Evolutionary conservation across 2,888 invertebrate genomes (phyloP).

Genomic region (Drosophila ezoana): DNA sequence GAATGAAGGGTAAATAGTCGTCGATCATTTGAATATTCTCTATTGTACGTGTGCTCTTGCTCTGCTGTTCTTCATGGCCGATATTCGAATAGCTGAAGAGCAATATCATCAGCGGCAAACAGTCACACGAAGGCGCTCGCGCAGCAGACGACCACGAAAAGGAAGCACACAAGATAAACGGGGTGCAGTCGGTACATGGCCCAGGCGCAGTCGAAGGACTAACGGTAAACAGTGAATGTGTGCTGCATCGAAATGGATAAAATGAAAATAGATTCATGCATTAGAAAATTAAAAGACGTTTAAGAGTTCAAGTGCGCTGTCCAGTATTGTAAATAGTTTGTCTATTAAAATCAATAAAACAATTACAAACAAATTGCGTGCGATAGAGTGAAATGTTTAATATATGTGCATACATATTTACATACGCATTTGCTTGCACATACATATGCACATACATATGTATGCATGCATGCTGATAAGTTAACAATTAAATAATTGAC

Average conservation of each 20-base stretch:
- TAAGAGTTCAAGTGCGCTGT: constrained; percentile 32
- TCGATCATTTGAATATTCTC: constrained; percentile 1
- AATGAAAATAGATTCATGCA: constrained; percentile 11
- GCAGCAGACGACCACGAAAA: constrained; percentile 43
- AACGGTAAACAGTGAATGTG: constrained; percentile 43
- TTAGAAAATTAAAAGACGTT: constrained; percentile 12
- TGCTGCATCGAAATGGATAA: constrained; percentile 10
- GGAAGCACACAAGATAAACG: constrained; percentile 18
- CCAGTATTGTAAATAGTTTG: constrained; percentile 41
- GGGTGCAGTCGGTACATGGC: constrained; percentile 13
- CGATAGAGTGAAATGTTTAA: constrained; percentile 36
- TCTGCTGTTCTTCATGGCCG: constrained; percentile 58
- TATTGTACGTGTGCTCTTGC: constrained; percentile 25
- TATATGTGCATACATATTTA: background rate
- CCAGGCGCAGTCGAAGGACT: constrained; percentile 26
- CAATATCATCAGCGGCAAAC: constrained; percentile 41
- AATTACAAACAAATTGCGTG: constrained; percentile 41
- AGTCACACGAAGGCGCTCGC: constrained; percentile 64
- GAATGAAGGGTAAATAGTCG: constrained; percentile 24
- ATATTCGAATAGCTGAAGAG: constrained; percentile 65
- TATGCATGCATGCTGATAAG: constrained; percentile 29
- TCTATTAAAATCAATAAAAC: constrained; percentile 48
- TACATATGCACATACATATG: constrained; percentile 13
- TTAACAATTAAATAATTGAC: constrained; percentile 65
- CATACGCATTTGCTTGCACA: background rate